Evolutionary conservation across 2,113 vertebrate species (phyloP).

Genomic region (Neodon shergylaensis): DNA sequence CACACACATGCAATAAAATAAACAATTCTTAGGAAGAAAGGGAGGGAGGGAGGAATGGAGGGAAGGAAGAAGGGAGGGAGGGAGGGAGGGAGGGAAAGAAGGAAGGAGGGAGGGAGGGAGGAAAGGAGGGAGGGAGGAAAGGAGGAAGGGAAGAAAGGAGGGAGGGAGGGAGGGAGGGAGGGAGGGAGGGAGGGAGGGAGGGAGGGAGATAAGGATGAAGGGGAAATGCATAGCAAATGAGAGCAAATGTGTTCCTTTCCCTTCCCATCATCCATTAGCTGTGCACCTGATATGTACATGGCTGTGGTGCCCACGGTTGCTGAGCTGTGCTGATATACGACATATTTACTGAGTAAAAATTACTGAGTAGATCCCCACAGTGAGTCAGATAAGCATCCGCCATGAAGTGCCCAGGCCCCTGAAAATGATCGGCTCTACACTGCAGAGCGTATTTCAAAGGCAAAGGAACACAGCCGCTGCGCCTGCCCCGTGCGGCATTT

Average conservation of each 20-base stretch:
- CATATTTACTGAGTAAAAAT: slow-evolving; percentile 1
- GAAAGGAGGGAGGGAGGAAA: neutral
- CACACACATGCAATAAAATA: neutral
- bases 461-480: slow-evolving; percentile 62
- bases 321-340: neutral
- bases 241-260: neutral
- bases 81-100: too few species aligned
- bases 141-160: too few species aligned
- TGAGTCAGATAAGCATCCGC: neutral
- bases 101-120: neutral
- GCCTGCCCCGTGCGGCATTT: slow-evolving; percentile 42
- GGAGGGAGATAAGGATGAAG: too few species aligned
- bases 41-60: neutral
- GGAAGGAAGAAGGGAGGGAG: neutral
- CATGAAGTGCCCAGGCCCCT: neutral
- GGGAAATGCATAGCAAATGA: neutral
- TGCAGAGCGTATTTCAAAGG: slow-evolving; percentile 38
- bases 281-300: neutral
- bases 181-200: neutral
- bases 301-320: neutral
- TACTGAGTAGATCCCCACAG: neutral
- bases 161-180: neutral
- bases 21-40: neutral
- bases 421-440: slow-evolving; percentile 27
- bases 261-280: neutral